Percentiles rank a stretch among this genome's conserved stretches.
Conservation (phyloP, 2,113 vertebrate species). For the Myotis davidii region DNA sequence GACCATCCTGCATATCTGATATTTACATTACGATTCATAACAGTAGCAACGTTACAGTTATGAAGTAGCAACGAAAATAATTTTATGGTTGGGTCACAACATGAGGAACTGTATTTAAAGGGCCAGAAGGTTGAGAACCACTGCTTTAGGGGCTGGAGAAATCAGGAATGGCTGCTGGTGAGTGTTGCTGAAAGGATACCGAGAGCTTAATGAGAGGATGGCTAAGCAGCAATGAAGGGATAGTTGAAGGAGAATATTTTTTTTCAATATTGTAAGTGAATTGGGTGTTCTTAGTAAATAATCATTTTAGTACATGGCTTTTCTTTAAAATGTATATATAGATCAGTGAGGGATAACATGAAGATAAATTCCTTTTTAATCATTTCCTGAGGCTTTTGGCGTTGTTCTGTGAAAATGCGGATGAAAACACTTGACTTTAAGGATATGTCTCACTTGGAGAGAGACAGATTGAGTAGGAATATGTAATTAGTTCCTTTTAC, state of each 20-base stretch:
- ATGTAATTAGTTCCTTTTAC: conserved; percentile 72
- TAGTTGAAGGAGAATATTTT: neutral
- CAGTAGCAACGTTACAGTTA: no score
- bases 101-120: no score
- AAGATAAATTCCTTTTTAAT: conserved; percentile 48
- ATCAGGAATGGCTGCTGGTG: neutral
- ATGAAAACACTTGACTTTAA: conserved; percentile 59
- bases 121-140: no score
- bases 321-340: neutral
- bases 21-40: no score
- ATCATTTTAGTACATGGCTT: neutral
- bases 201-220: neutral
- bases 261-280: neutral
- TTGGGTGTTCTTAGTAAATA: neutral
- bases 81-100: no score
- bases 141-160: neutral
- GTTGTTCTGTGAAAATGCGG: conserved; percentile 26
- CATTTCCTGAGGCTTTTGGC: conserved; percentile 62
- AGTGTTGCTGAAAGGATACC: neutral
- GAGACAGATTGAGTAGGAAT: conserved; percentile 74
- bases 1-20: no score
- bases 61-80: no score
- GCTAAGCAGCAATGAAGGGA: neutral
- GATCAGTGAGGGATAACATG: neutral
- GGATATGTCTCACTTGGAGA: conserved; percentile 75